Conservation (phyloP, 2,797 vertebrate species). For the Cossypha caffra region DNA sequence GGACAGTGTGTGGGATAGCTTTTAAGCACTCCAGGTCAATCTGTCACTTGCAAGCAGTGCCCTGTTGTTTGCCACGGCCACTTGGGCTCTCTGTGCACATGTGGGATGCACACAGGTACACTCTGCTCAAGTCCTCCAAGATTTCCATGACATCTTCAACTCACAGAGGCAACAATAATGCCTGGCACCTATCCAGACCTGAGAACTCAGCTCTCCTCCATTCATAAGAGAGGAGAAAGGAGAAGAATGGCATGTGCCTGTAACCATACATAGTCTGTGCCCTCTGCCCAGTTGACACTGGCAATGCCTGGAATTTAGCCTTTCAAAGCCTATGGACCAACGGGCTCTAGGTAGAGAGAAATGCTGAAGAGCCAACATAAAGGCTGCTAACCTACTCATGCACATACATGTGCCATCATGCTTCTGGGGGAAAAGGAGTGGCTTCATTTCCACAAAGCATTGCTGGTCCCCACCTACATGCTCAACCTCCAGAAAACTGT, state of each 20-base stretch:
- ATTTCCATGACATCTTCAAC: not conserved
- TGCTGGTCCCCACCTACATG: not conserved
- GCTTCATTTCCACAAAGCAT: accelerated
- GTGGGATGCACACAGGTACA: constrained; percentile 1
- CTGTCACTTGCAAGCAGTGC: not conserved
- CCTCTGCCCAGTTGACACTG: not conserved
- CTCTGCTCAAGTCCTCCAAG: not conserved
- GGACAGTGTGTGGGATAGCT: not conserved
- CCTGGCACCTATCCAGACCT: not conserved
- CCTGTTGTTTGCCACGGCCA: not conserved
- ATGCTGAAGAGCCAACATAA: not conserved
- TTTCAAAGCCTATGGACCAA: not conserved
- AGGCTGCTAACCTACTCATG: not conserved
- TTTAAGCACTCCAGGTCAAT: constrained; percentile 9
- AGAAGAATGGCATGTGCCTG: not conserved
- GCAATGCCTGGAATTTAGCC: not conserved
- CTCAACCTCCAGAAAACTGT: not conserved
- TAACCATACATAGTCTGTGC: not conserved
- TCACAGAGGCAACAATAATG: not conserved
- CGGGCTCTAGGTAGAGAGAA: not conserved
- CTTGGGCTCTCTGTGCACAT: accelerated
- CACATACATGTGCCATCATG: not conserved
- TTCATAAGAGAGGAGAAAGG: not conserved
- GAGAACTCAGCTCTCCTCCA: not conserved
- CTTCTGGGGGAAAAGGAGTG: not conserved